Percentiles rank a stretch among this genome's conserved stretches.
phyloP scores from a whole-genome alignment of 2,888 invertebrate species.

The Morpho achilles region DNA sequence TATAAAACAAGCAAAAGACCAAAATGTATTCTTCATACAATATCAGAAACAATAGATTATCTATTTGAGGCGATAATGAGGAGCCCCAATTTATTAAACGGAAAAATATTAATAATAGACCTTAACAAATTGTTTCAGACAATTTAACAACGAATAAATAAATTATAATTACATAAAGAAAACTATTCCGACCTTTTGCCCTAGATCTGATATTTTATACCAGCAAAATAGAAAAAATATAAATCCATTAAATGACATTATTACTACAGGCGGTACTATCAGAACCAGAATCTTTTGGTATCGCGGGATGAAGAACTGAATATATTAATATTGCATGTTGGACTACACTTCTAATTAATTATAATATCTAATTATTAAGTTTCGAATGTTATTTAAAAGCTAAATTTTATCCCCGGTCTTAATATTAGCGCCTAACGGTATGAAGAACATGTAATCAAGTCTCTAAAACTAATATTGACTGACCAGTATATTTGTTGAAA shows the following conservation, averaged over 20 bases:
- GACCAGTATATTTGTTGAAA: too few relatives aligned
- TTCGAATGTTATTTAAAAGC: slow-evolving; percentile 20
- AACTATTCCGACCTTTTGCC: slow-evolving; percentile 5
- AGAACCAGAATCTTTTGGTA: slow-evolving; percentile 46
- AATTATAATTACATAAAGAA: slow-evolving; percentile 4
- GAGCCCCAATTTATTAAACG: too few relatives aligned
- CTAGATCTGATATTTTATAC: slow-evolving; percentile 39
- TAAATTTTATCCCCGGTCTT: slow-evolving; percentile 31
- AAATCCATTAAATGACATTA: slow-evolving; percentile 27
- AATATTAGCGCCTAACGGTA: slow-evolving; percentile 12
- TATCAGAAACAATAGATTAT: background rate
- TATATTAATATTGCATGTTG: slow-evolving; percentile 29
- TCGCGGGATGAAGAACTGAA: slow-evolving; percentile 31
- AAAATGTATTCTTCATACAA: slow-evolving; percentile 1
- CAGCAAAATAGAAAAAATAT: slow-evolving; percentile 21
- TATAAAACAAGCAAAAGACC: slow-evolving; percentile 4
- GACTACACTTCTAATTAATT: slow-evolving; percentile 25
- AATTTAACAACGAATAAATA: background rate
- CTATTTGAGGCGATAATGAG: background rate
- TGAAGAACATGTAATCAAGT: slow-evolving; percentile 7
- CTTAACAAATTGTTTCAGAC: background rate
- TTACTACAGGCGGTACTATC: slow-evolving; percentile 51
- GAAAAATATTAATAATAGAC: too few relatives aligned
- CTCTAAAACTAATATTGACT: background rate
- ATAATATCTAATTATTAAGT: slow-evolving; percentile 30